phyloP scores from a whole-genome alignment of 2,113 vertebrate species.

The Carettochelys insculpta region DNA sequence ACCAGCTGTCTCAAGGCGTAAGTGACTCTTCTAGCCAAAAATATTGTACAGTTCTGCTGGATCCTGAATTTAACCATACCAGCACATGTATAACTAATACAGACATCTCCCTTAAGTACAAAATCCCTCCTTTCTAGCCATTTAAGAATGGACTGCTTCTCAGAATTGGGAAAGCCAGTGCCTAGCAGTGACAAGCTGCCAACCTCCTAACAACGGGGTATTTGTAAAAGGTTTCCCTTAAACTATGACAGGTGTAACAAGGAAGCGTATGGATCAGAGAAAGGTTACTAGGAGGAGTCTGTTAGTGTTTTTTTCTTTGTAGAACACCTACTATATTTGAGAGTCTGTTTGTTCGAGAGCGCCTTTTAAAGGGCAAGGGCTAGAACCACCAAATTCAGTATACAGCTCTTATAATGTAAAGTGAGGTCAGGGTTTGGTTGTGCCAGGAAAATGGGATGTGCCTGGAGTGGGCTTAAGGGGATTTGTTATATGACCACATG shows the following conservation, averaged over 20 bases:
- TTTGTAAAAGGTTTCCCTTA: too few relatives aligned
- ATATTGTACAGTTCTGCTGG: neutral
- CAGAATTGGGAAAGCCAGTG: neutral
- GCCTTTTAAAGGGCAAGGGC: too few relatives aligned
- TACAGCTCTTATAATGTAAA: too few relatives aligned
- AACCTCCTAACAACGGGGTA: neutral
- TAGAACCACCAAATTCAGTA: too few relatives aligned
- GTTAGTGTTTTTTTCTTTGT: neutral
- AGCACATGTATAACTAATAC: rapidly evolving
- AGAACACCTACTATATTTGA: too few relatives aligned
- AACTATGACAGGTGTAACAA: too few relatives aligned
- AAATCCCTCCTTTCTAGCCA: neutral
- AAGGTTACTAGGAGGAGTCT: neutral
- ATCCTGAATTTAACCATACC: neutral
- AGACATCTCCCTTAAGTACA: neutral
- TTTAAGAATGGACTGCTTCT: neutral
- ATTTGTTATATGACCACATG: too few relatives aligned
- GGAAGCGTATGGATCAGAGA: neutral
- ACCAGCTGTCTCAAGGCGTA: conserved; percentile 91
- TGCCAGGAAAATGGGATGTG: too few relatives aligned
- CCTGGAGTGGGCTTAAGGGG: too few relatives aligned
- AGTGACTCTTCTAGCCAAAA: neutral
- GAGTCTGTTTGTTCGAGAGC: too few relatives aligned
- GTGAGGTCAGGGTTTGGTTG: too few relatives aligned
- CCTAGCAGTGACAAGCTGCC: neutral